Evolutionary conservation across 2,797 vertebrate genomes (phyloP), one percentile per base, ranked within the genome.

Genomic region (Hylomyscus alleni): DNA sequence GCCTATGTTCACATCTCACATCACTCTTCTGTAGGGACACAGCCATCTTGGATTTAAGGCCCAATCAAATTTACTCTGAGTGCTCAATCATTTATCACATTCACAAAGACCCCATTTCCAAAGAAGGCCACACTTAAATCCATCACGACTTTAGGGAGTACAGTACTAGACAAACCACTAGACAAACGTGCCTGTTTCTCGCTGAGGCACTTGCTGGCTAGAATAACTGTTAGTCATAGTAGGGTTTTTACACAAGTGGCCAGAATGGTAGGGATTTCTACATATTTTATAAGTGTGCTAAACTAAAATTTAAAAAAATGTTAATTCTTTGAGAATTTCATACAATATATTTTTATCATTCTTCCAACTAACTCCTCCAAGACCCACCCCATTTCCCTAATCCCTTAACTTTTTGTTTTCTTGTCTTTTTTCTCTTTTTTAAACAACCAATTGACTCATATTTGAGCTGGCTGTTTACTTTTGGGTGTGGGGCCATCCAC

Each of bases 101-200:
- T 37, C 60, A 44, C 50, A 85, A 82, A 75, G 78, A 91, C 37
- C 24, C 40, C 73, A 76, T 56, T 84, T 96, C 31, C 78, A 92
- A 80, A 78, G 76, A 75, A 76, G 12, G 0, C 56, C 89, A 73
- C 54, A 17, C 37, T 85, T 72, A 22, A 44, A 77, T 22, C 60
- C 50, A 80, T 90, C 76, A 52, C 0, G 1, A 89, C 83, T 17
- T 69, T 15, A 31, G 20, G 20, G 17, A 12, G n/a, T 4, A 14
- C 2, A 3, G 34, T 50, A 20, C 37, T 12, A 5, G 44, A 60
- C 62, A 82, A 56, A 19, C 26, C 31, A 15, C 24, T 12, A 24
- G 4, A 26, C n/a, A n/a, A n/a, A n/a, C n/a, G 24, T 11, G 3
- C 6, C 58, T 91, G 31, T 15, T 96, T 92, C 15, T 91, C 56